Conservation (phyloP, 2,797 vertebrate genomes). For the Sciurus carolinensis region DNA sequence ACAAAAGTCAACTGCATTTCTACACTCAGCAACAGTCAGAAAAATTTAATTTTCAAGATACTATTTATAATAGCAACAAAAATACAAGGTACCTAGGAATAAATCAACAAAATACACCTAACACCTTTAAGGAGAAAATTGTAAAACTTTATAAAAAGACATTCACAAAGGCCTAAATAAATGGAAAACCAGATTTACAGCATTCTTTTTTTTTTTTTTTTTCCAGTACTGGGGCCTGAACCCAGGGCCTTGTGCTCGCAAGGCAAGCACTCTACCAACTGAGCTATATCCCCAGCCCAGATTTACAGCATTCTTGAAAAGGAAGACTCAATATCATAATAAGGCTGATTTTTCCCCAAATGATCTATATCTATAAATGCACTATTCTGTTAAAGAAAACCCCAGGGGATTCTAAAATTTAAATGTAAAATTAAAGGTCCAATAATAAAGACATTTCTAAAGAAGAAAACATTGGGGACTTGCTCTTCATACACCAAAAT, state of each 20-base stretch:
- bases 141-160: constrained; percentile 40
- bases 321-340: constrained; percentile 31
- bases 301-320: constrained; percentile 21
- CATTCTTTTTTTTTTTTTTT: neutral
- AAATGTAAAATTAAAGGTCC: constrained; percentile 47
- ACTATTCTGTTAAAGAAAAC: constrained; percentile 46
- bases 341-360: neutral
- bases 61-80: constrained; percentile 24
- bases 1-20: constrained; percentile 32
- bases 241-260: no score
- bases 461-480: neutral
- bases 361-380: constrained; percentile 35
- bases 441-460: constrained; percentile 21
- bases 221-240: no score
- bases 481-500: neutral
- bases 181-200: neutral
- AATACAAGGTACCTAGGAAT: constrained; percentile 30
- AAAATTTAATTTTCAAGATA: constrained; percentile 52
- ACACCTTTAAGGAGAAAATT: neutral
- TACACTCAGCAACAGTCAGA: constrained; percentile 21
- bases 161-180: constrained; percentile 31
- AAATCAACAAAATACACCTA: constrained; percentile 43
- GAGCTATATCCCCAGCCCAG: no score
- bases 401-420: constrained; percentile 22
- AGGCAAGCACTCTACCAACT: no score